Evolutionary conservation across 2,113 vertebrate species (phyloP).

Genomic region (Phrynosoma blainvillii): DNA sequence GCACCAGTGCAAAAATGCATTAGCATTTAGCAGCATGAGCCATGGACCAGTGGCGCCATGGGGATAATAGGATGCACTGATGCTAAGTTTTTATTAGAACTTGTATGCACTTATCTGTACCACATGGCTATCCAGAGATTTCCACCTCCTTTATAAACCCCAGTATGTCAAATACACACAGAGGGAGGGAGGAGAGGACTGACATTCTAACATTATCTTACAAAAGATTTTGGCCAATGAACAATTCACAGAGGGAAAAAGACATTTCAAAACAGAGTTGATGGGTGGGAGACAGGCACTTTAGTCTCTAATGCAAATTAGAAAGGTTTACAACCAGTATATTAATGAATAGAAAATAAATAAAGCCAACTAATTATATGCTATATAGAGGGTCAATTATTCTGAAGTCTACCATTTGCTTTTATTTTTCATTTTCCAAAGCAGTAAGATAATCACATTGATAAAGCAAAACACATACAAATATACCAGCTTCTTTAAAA

Average conservation of each 20-base stretch:
- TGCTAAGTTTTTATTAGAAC: conserved; percentile 18
- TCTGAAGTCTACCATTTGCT: conserved; percentile 50
- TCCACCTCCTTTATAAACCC: not conserved
- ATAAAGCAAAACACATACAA: conserved; percentile 68
- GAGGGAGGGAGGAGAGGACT: not conserved
- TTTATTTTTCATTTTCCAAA: conserved; percentile 50
- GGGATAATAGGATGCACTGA: accelerated
- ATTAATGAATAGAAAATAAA: conserved; percentile 27
- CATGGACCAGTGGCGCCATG: accelerated
- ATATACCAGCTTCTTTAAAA: conserved; percentile 43
- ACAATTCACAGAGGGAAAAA: not conserved
- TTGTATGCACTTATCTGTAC: not conserved
- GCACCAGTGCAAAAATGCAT: not conserved
- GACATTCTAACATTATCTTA: not conserved
- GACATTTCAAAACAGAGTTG: conserved; percentile 12
- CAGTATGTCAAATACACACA: not conserved
- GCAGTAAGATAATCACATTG: conserved; percentile 57
- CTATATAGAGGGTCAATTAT: conserved; percentile 36
- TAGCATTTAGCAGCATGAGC: not conserved
- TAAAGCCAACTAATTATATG: conserved; percentile 14
- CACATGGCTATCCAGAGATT: not conserved
- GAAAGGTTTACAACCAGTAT: conserved; percentile 40
- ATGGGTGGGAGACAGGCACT: conserved; percentile 16
- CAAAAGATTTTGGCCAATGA: conserved; percentile 23
- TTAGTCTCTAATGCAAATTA: conserved; percentile 16